These are phyloP conservation scores for Phoxinus dragarum DNA, from an alignment of 2,797 vertebrate species.

Conservation along the genomic window DNA sequence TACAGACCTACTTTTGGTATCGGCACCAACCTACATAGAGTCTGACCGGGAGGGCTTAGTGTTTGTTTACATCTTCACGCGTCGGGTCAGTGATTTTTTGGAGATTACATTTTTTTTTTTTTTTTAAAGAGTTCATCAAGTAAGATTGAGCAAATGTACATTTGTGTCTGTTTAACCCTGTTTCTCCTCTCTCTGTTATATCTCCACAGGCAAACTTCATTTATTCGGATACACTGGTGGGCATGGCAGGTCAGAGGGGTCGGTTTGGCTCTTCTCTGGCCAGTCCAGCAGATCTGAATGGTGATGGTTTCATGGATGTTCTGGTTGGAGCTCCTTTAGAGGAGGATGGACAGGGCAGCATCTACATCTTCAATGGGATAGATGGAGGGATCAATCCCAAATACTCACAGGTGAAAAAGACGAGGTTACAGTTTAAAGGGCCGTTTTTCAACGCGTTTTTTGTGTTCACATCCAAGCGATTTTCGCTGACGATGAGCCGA, in stretches of 20 bases:
- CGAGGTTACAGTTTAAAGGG: not conserved
- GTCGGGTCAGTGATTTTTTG: constrained; percentile 60
- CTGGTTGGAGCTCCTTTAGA: constrained; percentile 82
- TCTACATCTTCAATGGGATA: constrained; percentile 79
- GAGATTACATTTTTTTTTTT: too few species aligned
- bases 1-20: constrained; percentile 81
- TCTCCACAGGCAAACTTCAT: fast-evolving
- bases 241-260: constrained; percentile 61
- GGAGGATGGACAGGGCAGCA: constrained; percentile 72
- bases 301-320: constrained; percentile 74
- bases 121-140: too few species aligned
- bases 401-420: constrained; percentile 73
- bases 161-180: fast-evolving
- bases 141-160: not conserved
- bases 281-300: constrained; percentile 75
- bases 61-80: constrained; percentile 65
- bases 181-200: not conserved
- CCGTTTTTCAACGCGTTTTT: too few species aligned
- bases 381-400: constrained; percentile 49
- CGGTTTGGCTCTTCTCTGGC: constrained; percentile 81
- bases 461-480: too few species aligned
- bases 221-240: constrained; percentile 55
- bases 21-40: constrained; percentile 80
- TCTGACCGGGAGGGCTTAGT: constrained; percentile 73
- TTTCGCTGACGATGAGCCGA: too few species aligned